Conservation (phyloP, 2,113 vertebrate genomes). For the Sciurus niger region DNA sequence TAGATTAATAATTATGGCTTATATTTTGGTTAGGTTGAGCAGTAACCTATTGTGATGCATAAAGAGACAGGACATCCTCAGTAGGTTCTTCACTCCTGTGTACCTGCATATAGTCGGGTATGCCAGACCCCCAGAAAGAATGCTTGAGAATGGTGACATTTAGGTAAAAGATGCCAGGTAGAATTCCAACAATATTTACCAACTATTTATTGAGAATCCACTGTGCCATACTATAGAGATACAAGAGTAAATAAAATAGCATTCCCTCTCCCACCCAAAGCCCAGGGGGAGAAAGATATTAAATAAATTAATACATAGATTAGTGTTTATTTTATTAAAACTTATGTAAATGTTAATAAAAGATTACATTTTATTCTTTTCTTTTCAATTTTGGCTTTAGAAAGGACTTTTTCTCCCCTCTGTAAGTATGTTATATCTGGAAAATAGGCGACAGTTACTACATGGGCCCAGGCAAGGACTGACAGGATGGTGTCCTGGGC, state of each 20-base stretch:
- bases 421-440: neutral
- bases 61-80: neutral
- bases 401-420: neutral
- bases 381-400: slow-evolving; percentile 35
- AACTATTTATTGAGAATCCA: slow-evolving; percentile 4
- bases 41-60: neutral
- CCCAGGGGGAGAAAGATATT: neutral
- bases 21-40: slow-evolving; percentile 28
- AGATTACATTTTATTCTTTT: neutral
- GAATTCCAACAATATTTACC: neutral
- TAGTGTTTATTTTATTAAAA: neutral
- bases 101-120: neutral
- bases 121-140: neutral
- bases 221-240: neutral
- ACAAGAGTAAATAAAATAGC: neutral
- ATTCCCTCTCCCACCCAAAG: neutral
- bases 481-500: neutral
- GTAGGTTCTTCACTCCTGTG: neutral
- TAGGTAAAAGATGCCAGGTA: neutral
- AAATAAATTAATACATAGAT: neutral
- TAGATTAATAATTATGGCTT: neutral
- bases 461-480: neutral
- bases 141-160: neutral
- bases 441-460: neutral
- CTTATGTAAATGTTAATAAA: neutral